A percentile compares a stretch with the other conserved stretches of the same genome.
phyloP scores from a whole-genome alignment of 2,113 vertebrate genomes.

The Theristicus caerulescens region DNA sequence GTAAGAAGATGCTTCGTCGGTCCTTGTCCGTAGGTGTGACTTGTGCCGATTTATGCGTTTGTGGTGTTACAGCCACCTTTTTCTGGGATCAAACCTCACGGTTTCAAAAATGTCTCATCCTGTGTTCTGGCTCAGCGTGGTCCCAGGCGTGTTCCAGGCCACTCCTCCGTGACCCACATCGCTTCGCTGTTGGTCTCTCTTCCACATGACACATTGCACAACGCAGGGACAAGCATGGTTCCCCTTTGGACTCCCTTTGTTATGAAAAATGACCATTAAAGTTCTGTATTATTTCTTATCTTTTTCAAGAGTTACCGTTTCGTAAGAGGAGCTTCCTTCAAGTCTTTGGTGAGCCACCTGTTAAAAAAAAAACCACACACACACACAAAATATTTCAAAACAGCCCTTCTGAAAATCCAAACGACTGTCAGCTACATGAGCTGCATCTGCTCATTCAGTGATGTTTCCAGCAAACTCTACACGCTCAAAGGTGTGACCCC shows the following conservation, averaged over 20 bases:
- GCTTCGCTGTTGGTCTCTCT: neutral
- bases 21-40: neutral
- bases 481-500: neutral
- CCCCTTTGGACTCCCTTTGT: neutral
- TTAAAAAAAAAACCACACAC: neutral
- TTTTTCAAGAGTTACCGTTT: neutral
- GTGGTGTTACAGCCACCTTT: neutral
- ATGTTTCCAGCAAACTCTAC: neutral
- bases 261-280: neutral
- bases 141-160: neutral
- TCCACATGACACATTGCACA: fast-evolving
- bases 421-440: neutral
- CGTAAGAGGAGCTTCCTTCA: neutral
- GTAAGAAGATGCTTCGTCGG: neutral
- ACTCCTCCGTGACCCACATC: fast-evolving
- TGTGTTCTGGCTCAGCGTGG: neutral
- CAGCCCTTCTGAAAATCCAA: neutral
- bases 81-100: neutral
- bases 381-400: no score
- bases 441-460: neutral
- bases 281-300: neutral
- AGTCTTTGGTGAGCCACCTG: neutral
- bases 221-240: neutral
- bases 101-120: neutral
- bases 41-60: neutral